Evolutionary conservation across 2,113 vertebrate species (phyloP).

Genomic region (Gadus macrocephalus): DNA sequence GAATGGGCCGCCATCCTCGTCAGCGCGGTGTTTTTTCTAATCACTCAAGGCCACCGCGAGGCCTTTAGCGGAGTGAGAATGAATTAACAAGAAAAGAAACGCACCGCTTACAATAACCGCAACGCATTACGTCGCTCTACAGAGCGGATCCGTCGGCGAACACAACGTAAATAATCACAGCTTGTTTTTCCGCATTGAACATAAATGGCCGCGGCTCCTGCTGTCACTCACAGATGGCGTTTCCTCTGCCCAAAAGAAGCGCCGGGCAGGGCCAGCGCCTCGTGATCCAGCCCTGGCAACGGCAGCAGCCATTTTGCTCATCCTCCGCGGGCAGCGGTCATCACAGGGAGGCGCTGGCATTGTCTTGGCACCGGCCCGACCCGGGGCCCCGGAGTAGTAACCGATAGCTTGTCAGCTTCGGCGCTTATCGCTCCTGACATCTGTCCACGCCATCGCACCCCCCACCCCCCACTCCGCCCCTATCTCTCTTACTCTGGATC

Average conservation of each 20-base stretch:
- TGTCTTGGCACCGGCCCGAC: conserved; percentile 73
- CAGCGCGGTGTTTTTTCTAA: no score
- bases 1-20: conserved; percentile 31
- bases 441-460: conserved; percentile 74
- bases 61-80: no score
- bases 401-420: conserved; percentile 78
- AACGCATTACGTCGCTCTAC: not conserved
- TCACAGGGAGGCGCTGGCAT: conserved; percentile 65
- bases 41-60: no score
- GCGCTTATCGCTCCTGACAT: conserved; percentile 81
- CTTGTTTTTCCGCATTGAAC: conserved; percentile 63
- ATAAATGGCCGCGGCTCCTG: conserved; percentile 61
- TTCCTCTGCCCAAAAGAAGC: conserved; percentile 51
- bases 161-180: conserved; percentile 47
- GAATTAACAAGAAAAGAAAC: no score
- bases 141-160: not conserved
- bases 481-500: conserved; percentile 30
- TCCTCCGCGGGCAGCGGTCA: conserved; percentile 62
- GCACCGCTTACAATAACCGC: not conserved
- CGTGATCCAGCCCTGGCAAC: conserved; percentile 57
- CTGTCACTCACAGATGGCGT: conserved; percentile 72
- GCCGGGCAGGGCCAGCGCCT: conserved; percentile 50
- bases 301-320: conserved; percentile 65
- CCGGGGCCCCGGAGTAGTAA: conserved; percentile 69
- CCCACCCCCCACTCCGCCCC: conserved; percentile 13